Evolutionary conservation across 2,113 vertebrate species (phyloP), one percentile per base, ranked within the genome.

Genomic region (Zosterops hypoxanthus): DNA sequence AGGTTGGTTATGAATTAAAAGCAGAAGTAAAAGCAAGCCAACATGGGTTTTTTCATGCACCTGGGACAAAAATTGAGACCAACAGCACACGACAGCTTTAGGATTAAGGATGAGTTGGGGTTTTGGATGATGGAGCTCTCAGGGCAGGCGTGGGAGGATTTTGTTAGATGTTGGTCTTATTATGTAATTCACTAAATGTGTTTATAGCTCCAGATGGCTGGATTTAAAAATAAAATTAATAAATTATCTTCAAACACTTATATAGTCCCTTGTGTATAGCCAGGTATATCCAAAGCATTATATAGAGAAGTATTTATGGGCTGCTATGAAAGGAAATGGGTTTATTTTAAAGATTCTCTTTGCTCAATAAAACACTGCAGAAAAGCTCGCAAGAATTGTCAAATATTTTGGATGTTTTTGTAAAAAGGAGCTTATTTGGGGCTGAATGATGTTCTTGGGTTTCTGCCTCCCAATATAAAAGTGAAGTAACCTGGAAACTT

Each of bases 181-280:
- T 82, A 60, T 73, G 53, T 88, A 91, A 91, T 93, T 94, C 13
- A 14, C 71, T 85, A 56, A 64, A 89, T 84, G 42, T 88, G 53
- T 72, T 92, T 73, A 26, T 71, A 79, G 64, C 50, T 95, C 94
- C 95, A 96, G 90, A 85, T 95, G 84, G 68, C 57, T 85, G 73
- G 68, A 77, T 87, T 96, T 96, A 81, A 97, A 95, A 95, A 83
- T 77, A 86, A 95, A 95, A 95, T 90, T 82, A 95, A 89, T 95
- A 79, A 65, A 91, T 97, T 83, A 90, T 78, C 70, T 88, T 85
- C 61, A n/a, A 55, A 26, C 34, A n/a, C 59, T 84, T 94, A 71
- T 72, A 42, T 72, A 86, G 60, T 86, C 56, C 34, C 33, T 22
- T 76, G 34, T 75, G 83, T 66, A 79, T 56, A 91, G 47, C 23